Percentiles rank a stretch among this genome's conserved stretches.
phyloP scores from a whole-genome alignment of 2,797 vertebrate species.

The Anniella stebbinsi region DNA sequence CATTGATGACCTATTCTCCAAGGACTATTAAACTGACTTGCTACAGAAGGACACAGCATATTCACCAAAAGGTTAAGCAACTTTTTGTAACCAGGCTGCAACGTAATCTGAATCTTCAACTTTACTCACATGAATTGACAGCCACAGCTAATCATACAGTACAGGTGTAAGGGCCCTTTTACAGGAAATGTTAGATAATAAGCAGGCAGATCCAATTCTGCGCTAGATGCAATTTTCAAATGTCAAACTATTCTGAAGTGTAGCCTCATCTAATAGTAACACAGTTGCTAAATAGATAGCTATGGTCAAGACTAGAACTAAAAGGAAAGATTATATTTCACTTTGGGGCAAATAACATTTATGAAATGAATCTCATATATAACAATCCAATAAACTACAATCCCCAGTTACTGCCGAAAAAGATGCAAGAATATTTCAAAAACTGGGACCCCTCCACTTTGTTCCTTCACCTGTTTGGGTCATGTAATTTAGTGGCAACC shows the following conservation, averaged over 20 bases:
- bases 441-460: not conserved
- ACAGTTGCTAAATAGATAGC: slow-evolving; percentile 41
- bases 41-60: not conserved
- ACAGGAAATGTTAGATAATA: slow-evolving; percentile 43
- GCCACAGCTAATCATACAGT: slow-evolving; percentile 26
- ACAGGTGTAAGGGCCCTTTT: slow-evolving; percentile 22
- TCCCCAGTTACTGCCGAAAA: not conserved
- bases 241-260: slow-evolving; percentile 48
- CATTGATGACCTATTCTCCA: not conserved
- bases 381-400: not conserved
- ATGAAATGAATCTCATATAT: slow-evolving; percentile 20
- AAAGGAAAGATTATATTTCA: slow-evolving; percentile 50
- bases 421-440: not conserved
- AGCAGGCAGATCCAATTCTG: slow-evolving; percentile 17
- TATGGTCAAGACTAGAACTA: slow-evolving; percentile 35
- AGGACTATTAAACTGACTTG: not conserved
- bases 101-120: not conserved
- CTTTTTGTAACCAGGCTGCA: slow-evolving; percentile 25
- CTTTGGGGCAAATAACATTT: not conserved
- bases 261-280: slow-evolving; percentile 24
- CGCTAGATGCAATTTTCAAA: slow-evolving; percentile 56
- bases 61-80: slow-evolving; percentile 31
- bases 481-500: not conserved
- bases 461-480: too few relatives aligned
- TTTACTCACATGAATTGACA: slow-evolving; percentile 25